These are phyloP conservation scores for Cyclopterus lumpus DNA, from an alignment of 2,797 vertebrate species.

Conservation along the genomic window DNA sequence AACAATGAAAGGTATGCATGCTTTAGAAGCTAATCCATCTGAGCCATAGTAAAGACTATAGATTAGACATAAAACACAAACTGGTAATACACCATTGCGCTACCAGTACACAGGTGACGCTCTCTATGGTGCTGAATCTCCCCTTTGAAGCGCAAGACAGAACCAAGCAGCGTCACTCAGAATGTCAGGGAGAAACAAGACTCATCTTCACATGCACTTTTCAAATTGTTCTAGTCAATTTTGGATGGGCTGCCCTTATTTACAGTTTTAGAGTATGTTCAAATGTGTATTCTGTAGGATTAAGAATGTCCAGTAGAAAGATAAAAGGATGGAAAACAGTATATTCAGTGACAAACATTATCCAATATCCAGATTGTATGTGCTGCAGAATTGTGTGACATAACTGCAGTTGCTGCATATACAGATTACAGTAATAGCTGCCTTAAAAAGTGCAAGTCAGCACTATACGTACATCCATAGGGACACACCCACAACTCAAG, in stretches of 20 bases:
- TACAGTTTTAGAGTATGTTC: neutral
- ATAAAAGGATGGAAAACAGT: neutral
- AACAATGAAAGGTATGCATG: slow-evolving; percentile 21
- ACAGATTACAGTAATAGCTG: slow-evolving; percentile 26
- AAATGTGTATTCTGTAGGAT: neutral
- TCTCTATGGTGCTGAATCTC: slow-evolving; percentile 43
- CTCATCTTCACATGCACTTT: slow-evolving; percentile 23
- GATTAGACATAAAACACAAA: slow-evolving; percentile 7
- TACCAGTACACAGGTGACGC: slow-evolving; percentile 40
- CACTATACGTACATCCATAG: slow-evolving; percentile 11
- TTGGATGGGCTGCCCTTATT: neutral
- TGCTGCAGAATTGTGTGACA: slow-evolving; percentile 15
- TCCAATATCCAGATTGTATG: slow-evolving; percentile 3
- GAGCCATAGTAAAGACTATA: slow-evolving; percentile 1
- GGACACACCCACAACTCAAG: neutral
- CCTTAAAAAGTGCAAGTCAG: slow-evolving; percentile 35
- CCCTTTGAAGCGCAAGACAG: slow-evolving; percentile 27
- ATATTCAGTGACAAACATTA: slow-evolving; percentile 2
- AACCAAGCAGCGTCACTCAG: slow-evolving; percentile 25
- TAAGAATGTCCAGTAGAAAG: neutral
- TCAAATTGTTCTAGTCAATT: slow-evolving; percentile 10
- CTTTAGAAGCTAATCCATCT: slow-evolving; percentile 21
- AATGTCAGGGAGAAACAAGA: slow-evolving; percentile 9
- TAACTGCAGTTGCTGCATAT: slow-evolving; percentile 31
- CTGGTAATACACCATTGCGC: neutral